Base-by-base conservation (phyloP, 1,140 invertebrate genomes). In the Carcinoscorpius rotundicauda region DNA sequence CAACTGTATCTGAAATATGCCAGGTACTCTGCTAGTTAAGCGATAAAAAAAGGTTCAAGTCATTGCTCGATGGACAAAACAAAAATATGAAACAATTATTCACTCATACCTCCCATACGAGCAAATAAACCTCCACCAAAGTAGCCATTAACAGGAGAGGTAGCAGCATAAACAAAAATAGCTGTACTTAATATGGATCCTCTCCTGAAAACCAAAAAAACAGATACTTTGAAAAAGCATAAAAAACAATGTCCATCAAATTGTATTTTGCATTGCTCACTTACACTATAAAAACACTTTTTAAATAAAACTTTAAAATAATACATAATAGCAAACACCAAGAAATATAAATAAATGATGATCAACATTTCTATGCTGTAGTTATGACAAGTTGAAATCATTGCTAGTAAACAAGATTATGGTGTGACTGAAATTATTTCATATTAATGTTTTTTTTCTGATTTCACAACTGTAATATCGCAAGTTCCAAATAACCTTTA, bases 91-190 rank as follows among this genome's bases (percentile, higher is more conserved):
- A 61, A 61, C 61, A 6, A 50, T 60, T 60, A 52, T 52, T 55
- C 9, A 49, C 53, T 55, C 73, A 88, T 86, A 70, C 95, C 97
- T 68, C 95, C 94, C 83, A 97, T 91, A 69, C 93, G 82, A 4
- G 94, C 88, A 81, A 99, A 99, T 6, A 99, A 79, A 52, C 92
- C 92, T 4, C 97, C 96, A 52, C 97, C 97, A 78, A 95, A 93
- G 73, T 98, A 99, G 3, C 97, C 97, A 80, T 98, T 99, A 8
- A 99, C 84, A 0, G 96, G 94, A 0, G 95, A 93, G 9, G 94
- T 96, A 9, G 91, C 89, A 48, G 97, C 94, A 81, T 98, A 99
- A 6, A 98, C 93, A 79, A 99, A 99, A 72, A 99, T 99, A 4
- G 93, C 88, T 49, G 96, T 97, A 8, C 92, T 96, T 3, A 99